These are phyloP conservation scores for Melinopterus prodromus DNA, from an alignment of 2,888 invertebrate genomes.

Conservation along the genomic window DNA sequence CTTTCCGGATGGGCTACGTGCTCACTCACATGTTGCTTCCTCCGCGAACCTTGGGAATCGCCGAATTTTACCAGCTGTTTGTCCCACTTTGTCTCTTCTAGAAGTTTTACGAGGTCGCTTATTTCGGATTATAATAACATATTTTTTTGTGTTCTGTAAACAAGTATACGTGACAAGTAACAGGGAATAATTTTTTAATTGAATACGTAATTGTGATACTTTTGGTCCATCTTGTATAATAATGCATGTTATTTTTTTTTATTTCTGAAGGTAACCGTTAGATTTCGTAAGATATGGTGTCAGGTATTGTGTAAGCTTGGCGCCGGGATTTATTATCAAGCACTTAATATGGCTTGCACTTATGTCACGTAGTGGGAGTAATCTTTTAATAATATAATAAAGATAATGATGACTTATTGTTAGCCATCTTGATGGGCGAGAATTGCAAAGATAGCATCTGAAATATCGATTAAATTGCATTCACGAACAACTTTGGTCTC, in stretches of 20 bases:
- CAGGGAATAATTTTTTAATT: too few species aligned
- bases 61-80: background rate
- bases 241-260: background rate
- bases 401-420: background rate
- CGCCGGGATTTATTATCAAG: background rate
- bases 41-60: background rate
- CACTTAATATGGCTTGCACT: background rate
- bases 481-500: background rate
- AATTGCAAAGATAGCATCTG: background rate
- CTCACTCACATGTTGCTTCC: constrained; percentile 4
- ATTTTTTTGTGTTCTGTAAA: too few species aligned
- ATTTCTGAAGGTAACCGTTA: background rate
- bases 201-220: background rate
- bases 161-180: too few species aligned
- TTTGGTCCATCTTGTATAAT: background rate
- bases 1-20: background rate
- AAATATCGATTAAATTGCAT: background rate
- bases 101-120: background rate
- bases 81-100: background rate
- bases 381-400: background rate
- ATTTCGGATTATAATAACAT: background rate
- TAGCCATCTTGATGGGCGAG: background rate
- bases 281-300: background rate
- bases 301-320: too few species aligned
- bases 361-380: background rate